Percentiles rank a stretch among this genome's conserved stretches.
phyloP scores from a whole-genome alignment of 2,888 invertebrate species.

The Tenthredo livida region DNA sequence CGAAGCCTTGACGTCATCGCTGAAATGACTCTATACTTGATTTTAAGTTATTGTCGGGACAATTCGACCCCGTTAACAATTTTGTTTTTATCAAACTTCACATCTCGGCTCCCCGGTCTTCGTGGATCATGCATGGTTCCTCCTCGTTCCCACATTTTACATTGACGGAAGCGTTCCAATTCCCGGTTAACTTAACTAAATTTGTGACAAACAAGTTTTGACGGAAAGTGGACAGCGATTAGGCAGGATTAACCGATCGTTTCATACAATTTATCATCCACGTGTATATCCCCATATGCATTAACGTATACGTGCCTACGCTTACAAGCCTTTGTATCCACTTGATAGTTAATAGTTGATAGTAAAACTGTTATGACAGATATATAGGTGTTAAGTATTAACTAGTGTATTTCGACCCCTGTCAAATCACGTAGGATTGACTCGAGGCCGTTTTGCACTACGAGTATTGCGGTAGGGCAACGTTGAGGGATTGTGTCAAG shows the following conservation, averaged over 20 bases:
- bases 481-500: constrained; percentile 50
- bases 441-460: constrained; percentile 43
- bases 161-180: constrained; percentile 15
- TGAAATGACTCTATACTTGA: not conserved
- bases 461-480: constrained; percentile 49
- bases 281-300: not conserved
- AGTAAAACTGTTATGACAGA: constrained; percentile 48
- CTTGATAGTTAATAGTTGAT: constrained; percentile 42
- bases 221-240: constrained; percentile 25
- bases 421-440: constrained; percentile 16
- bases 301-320: not conserved
- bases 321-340: not conserved
- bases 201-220: constrained; percentile 48
- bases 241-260: not conserved
- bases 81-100: constrained; percentile 38
- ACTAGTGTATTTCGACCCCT: constrained; percentile 48
- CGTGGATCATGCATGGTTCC: not conserved
- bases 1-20: not conserved
- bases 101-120: not conserved
- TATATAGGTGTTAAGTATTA: constrained; percentile 6
- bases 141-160: not conserved
- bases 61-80: constrained; percentile 49
- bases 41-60: not conserved
- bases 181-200: constrained; percentile 3
- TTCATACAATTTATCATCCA: not conserved